Percentiles rank a stretch among this genome's conserved stretches.
These are phyloP conservation scores for Melanostoma scalare DNA, from an alignment of 2,888 invertebrate species.

Conservation along the genomic window DNA sequence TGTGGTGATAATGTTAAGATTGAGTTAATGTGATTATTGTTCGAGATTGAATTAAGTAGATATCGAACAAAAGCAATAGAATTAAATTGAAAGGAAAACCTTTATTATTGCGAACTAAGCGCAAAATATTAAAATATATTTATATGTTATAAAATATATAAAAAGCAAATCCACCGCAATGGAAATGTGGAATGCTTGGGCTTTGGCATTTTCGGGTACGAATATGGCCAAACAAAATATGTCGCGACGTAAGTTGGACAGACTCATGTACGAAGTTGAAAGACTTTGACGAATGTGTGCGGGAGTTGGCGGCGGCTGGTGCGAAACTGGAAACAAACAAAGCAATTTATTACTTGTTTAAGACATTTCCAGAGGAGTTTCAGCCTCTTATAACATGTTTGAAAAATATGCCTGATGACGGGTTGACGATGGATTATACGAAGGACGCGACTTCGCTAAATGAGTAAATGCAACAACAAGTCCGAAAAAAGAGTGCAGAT, in stretches of 20 bases:
- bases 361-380: constrained; percentile 36
- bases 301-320: constrained; percentile 34
- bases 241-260: constrained; percentile 28
- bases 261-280: constrained; percentile 18
- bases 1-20: too few relatives aligned
- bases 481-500: constrained; percentile 9
- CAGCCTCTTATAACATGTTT: constrained; percentile 43
- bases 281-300: constrained; percentile 32
- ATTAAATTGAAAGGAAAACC: too few relatives aligned
- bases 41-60: too few relatives aligned
- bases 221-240: constrained; percentile 61
- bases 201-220: constrained; percentile 37
- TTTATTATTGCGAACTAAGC: too few relatives aligned
- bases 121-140: too few relatives aligned
- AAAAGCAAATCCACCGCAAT: constrained; percentile 52
- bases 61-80: too few relatives aligned
- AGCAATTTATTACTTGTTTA: constrained; percentile 31
- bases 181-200: constrained; percentile 46
- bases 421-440: constrained; percentile 28
- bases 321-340: too few relatives aligned
- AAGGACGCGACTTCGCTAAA: constrained; percentile 41
- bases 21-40: too few relatives aligned
- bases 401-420: constrained; percentile 50
- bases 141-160: constrained; percentile 58
- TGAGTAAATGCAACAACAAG: constrained; percentile 40